A percentile compares a stretch with the other conserved stretches of the same genome.
phyloP scores from a whole-genome alignment of 1,140 invertebrate species.

The Dreissena rostriformis region DNA sequence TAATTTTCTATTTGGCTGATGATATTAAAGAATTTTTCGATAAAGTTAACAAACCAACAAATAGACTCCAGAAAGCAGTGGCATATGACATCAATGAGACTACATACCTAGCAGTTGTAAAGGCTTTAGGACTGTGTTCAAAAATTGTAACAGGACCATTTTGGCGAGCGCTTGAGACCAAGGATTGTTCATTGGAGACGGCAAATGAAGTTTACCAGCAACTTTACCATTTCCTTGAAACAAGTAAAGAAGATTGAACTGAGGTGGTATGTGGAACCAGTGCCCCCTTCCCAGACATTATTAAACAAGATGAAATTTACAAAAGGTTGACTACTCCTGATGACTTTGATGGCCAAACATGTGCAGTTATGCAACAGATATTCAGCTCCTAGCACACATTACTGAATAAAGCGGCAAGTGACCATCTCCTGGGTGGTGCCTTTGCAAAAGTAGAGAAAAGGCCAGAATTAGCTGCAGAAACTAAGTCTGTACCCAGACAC shows the following conservation, averaged over 20 bases:
- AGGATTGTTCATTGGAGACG: constrained; percentile 40
- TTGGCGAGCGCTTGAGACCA: constrained; percentile 49
- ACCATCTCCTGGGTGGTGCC: constrained; percentile 45
- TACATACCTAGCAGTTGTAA: constrained; percentile 18
- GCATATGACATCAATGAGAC: constrained; percentile 50
- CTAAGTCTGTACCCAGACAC: no score
- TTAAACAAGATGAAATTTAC: constrained; percentile 40
- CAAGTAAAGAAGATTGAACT: constrained; percentile 21
- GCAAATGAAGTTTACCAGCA: constrained; percentile 39
- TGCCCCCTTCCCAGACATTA: constrained; percentile 38
- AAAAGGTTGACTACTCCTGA: constrained; percentile 6
- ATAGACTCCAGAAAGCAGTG: constrained; percentile 41
- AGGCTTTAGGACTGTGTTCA: constrained; percentile 53
- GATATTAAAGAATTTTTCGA: constrained; percentile 44
- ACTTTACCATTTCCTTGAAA: constrained; percentile 26
- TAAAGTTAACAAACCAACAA: constrained; percentile 33
- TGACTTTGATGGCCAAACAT: constrained; percentile 21
- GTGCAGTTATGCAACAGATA: constrained; percentile 19
- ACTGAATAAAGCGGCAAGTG: constrained; percentile 27
- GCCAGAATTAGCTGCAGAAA: no score
- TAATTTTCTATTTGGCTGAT: constrained; percentile 40
- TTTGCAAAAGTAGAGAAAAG: neutral
- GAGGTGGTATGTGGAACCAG: constrained; percentile 43
- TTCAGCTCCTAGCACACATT: constrained; percentile 19
- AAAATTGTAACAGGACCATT: constrained; percentile 55